Evolutionary conservation across 2,797 vertebrate genomes (phyloP).

Genomic region (Melopsittacus undulatus): DNA sequence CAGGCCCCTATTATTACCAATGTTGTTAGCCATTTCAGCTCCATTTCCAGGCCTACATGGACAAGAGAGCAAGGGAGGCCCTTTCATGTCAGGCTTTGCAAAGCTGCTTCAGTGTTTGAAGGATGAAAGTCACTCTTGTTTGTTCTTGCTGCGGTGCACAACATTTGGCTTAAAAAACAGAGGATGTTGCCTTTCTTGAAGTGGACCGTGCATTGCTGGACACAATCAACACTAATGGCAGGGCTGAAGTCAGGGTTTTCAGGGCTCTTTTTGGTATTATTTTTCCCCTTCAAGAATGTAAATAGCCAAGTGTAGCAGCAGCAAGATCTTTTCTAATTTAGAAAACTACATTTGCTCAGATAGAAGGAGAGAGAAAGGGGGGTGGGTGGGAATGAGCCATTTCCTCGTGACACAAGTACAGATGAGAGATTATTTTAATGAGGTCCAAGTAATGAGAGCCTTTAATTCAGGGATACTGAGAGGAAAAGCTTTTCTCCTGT

Average conservation of each 20-base stretch:
- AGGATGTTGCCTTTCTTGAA: slow-evolving; percentile 64
- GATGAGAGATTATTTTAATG: slow-evolving; percentile 65
- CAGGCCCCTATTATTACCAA: slow-evolving; percentile 90
- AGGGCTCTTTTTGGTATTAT: neutral
- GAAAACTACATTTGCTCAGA: slow-evolving; percentile 4
- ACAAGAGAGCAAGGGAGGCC: slow-evolving; percentile 79
- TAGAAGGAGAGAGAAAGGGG: neutral
- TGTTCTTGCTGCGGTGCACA: slow-evolving; percentile 52
- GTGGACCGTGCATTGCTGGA: neutral
- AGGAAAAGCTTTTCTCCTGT: slow-evolving; percentile 4
- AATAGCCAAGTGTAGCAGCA: neutral
- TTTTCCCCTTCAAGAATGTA: slow-evolving; percentile 20
- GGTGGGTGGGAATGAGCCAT: neutral
- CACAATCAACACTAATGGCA: slow-evolving; percentile 55
- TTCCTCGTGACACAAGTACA: neutral
- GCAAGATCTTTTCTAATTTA: slow-evolving; percentile 47
- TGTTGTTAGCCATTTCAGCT: slow-evolving; percentile 81
- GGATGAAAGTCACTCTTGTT: slow-evolving; percentile 72
- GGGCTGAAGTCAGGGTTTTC: slow-evolving; percentile 13
- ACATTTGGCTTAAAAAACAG: slow-evolving; percentile 65
- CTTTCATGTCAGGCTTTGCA: slow-evolving; percentile 88
- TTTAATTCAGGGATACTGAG: neutral
- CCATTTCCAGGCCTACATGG: slow-evolving; percentile 86
- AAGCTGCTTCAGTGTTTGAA: slow-evolving; percentile 66
- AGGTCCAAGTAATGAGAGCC: slow-evolving; percentile 29